phyloP scores from a whole-genome alignment of 2,797 vertebrate species.

The Huso huso region DNA sequence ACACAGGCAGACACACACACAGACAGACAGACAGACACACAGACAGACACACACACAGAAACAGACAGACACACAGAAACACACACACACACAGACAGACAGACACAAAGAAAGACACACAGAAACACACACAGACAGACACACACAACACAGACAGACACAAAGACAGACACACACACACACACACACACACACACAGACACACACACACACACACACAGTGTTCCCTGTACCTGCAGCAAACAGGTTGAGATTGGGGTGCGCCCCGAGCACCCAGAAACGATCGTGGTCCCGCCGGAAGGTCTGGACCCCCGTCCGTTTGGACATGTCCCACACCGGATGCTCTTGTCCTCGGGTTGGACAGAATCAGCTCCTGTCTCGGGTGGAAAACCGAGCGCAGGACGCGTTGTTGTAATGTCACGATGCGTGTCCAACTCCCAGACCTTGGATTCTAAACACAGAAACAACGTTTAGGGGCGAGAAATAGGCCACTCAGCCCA shows the following conservation, averaged over 20 bases:
- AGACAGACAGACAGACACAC: not conserved
- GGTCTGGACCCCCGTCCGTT: constrained; percentile 91
- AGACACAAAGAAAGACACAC: not conserved
- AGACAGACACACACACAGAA: too few species aligned
- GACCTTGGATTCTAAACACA: constrained; percentile 75
- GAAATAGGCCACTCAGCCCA: rapidly evolving
- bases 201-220: not conserved
- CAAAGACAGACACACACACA: too few species aligned
- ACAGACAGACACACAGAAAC: too few species aligned
- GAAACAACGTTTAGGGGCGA: not conserved
- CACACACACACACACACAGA: too few species aligned
- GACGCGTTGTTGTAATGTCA: constrained; percentile 98
- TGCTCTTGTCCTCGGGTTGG: constrained; percentile 96
- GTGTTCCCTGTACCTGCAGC: constrained; percentile 69
- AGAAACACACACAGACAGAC: too few species aligned
- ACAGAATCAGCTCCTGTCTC: constrained; percentile 91
- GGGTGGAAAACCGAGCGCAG: constrained; percentile 94
- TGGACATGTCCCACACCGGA: constrained; percentile 97
- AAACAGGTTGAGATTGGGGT: constrained; percentile 95
- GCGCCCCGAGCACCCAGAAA: constrained; percentile 93
- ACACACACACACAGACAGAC: too few species aligned
- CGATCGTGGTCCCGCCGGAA: constrained; percentile 93
- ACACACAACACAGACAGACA: too few species aligned
- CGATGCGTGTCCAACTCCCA: constrained; percentile 96
- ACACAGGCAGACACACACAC: too few species aligned